Conservation (phyloP, 2,888 invertebrate species). For the Brenthis daphne region DNA sequence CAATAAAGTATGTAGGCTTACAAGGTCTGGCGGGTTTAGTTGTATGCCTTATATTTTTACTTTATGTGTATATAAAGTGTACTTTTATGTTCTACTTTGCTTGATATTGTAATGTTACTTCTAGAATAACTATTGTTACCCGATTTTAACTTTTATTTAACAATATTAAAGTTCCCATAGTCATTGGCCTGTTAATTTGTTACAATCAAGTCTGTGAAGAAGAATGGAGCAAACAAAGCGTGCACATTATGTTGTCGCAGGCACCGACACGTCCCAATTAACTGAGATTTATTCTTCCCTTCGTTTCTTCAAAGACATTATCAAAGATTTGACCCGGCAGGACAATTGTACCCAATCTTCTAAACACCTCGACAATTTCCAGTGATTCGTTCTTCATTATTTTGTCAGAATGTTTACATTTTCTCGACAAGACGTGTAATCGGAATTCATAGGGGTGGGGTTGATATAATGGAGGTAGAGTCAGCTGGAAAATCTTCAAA, state of each 20-base stretch:
- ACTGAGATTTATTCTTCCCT: conserved; percentile 76
- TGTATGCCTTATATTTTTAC: conserved; percentile 64
- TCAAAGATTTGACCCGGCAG: conserved; percentile 74
- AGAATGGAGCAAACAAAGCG: conserved; percentile 69
- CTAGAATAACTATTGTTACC: neutral
- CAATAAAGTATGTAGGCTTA: conserved; percentile 65
- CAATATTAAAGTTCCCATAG: conserved; percentile 29
- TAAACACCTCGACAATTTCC: conserved; percentile 75
- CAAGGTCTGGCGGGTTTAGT: conserved; percentile 60
- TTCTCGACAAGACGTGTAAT: conserved; percentile 50
- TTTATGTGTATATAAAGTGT: conserved; percentile 65
- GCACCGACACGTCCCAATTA: conserved; percentile 71
- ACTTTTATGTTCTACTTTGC: conserved; percentile 34
- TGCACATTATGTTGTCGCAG: conserved; percentile 74
- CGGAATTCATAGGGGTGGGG: too few relatives aligned
- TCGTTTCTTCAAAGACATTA: conserved; percentile 70
- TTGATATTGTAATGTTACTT: neutral
- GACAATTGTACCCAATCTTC: conserved; percentile 78
- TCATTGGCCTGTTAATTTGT: conserved; percentile 66
- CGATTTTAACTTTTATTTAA: conserved; percentile 9
- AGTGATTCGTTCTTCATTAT: conserved; percentile 72
- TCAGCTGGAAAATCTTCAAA: too few relatives aligned
- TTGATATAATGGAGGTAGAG: too few relatives aligned
- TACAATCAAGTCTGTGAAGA: conserved; percentile 57
- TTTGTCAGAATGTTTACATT: conserved; percentile 70